phyloP scores from a whole-genome alignment of 1,140 invertebrate genomes.

The Eubasilissa regina region DNA sequence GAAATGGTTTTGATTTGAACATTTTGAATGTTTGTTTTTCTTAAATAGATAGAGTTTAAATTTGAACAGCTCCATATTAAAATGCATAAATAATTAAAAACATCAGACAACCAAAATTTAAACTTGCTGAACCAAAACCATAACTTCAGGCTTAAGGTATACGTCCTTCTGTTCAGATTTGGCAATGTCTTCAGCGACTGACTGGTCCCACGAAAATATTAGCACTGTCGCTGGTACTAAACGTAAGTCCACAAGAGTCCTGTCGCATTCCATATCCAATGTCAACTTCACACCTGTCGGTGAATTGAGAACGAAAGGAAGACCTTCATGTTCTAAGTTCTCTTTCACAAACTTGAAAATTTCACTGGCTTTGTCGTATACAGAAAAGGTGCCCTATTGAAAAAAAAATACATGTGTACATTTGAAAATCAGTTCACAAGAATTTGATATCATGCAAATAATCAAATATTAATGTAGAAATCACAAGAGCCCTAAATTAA shows the following conservation, averaged over 20 bases:
- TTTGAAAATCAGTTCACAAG: no score
- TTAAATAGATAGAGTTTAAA: no score
- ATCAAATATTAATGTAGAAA: no score
- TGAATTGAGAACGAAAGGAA: conserved; percentile 78
- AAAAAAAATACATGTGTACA: conserved; percentile 49
- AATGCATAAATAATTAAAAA: no score
- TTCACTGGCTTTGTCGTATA: conserved; percentile 81
- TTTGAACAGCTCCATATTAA: no score
- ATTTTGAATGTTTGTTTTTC: no score
- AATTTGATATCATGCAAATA: no score
- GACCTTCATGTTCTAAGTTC: conserved; percentile 77
- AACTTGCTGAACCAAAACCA: conserved; percentile 76
- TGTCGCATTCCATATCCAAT: conserved; percentile 75
- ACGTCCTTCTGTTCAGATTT: conserved; percentile 72
- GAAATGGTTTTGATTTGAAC: no score
- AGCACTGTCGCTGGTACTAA: conserved; percentile 84
- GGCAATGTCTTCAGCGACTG: conserved; percentile 69
- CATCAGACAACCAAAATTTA: no score
- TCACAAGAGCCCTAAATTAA: no score
- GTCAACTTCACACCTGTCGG: conserved; percentile 77
- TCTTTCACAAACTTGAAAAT: conserved; percentile 83
- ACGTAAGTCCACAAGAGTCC: conserved; percentile 79
- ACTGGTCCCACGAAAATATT: conserved; percentile 77
- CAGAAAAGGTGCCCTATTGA: conserved; percentile 86
- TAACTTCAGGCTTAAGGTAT: conserved; percentile 83